Evolutionary conservation across 2,797 vertebrate genomes (phyloP).

Genomic region (Chloroceryle amazona): DNA sequence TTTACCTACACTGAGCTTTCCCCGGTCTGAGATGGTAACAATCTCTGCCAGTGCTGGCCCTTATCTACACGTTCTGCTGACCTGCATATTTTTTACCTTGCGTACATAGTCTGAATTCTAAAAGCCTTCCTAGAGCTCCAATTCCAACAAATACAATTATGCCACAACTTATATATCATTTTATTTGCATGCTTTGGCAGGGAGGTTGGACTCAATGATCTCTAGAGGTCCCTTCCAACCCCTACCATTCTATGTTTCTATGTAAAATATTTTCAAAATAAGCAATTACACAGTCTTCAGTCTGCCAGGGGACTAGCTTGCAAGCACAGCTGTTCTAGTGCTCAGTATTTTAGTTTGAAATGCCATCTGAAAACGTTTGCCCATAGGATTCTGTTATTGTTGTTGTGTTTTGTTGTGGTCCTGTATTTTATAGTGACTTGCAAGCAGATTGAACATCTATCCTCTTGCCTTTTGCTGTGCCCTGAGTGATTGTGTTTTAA

Average conservation of each 20-base stretch:
- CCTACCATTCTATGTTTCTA: no score
- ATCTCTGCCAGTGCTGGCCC: not conserved
- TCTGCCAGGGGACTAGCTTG: conserved; percentile 69
- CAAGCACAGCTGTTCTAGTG: conserved; percentile 43
- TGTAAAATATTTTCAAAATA: conserved; percentile 15
- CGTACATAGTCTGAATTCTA: not conserved
- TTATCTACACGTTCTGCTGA: not conserved
- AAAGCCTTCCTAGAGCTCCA: conserved; percentile 20
- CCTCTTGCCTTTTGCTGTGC: conserved; percentile 81
- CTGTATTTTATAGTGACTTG: conserved; percentile 56
- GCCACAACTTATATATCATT: not conserved
- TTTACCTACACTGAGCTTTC: not conserved
- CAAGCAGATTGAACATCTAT: conserved; percentile 68
- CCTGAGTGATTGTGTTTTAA: conserved; percentile 78
- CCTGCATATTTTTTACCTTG: not conserved
- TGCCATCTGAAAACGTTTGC: conserved; percentile 58
- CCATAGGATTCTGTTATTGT: not conserved
- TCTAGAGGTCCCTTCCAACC: no score
- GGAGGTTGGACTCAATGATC: no score
- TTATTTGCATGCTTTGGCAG: not conserved
- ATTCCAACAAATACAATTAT: conserved; percentile 35
- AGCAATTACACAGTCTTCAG: conserved; percentile 28
- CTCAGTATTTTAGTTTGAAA: conserved; percentile 74
- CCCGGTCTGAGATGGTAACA: not conserved
- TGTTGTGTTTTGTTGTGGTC: conserved; percentile 20